Percentiles rank a stretch among this genome's conserved stretches.
phyloP scores from a whole-genome alignment of 2,888 invertebrate species.

The Brachyptera risi region DNA sequence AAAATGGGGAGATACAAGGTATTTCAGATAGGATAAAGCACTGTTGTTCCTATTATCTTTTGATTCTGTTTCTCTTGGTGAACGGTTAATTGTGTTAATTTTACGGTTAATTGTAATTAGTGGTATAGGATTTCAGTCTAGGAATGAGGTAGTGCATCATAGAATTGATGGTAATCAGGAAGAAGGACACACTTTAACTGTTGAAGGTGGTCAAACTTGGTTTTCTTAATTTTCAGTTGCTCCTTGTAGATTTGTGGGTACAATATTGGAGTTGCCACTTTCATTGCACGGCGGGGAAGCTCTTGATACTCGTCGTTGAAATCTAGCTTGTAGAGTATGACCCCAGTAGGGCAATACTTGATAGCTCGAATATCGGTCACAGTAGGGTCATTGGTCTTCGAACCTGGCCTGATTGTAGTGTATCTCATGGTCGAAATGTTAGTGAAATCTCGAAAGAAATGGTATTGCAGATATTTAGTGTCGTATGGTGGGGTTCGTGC shows the following conservation, averaged over 20 bases:
- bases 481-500: constrained; percentile 33
- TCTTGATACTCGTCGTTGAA: not conserved
- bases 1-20: too few species aligned
- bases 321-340: constrained; percentile 30
- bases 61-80: too few species aligned
- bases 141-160: constrained; percentile 28
- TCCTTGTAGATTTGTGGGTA: constrained; percentile 8
- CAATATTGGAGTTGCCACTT: not conserved
- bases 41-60: too few species aligned
- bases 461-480: constrained; percentile 25
- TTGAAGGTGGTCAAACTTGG: constrained; percentile 32
- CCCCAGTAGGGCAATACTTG: constrained; percentile 24
- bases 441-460: constrained; percentile 26
- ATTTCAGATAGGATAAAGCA: too few species aligned
- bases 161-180: constrained; percentile 30
- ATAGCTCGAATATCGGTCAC: constrained; percentile 33
- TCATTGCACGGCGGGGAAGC: not conserved
- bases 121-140: too few species aligned
- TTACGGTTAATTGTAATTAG: too few species aligned
- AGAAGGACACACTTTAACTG: constrained; percentile 29
- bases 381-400: constrained; percentile 32
- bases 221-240: constrained; percentile 19
- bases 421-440: constrained; percentile 20
- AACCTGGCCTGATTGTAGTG: constrained; percentile 35
- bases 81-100: too few species aligned